Evolutionary conservation across 2,888 invertebrate species (phyloP), one percentile per base, ranked within the genome.

Genomic region (Temnothorax unifasciatus): DNA sequence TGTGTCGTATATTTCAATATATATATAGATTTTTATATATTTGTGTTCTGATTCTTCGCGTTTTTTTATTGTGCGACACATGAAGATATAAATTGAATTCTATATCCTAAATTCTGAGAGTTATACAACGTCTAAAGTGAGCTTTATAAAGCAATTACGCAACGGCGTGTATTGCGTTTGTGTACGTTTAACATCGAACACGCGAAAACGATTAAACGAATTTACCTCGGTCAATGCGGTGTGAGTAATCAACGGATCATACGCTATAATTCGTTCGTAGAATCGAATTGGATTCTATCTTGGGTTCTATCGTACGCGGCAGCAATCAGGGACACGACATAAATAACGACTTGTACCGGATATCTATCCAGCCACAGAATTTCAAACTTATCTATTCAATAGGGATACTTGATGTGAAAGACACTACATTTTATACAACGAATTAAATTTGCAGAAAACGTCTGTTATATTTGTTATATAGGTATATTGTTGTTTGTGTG

Each of bases 221-320:
- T 84, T 82, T 84, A 41, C 61, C 59, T 29, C n/a, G 66, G 41
- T 82, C 61, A 84, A 59, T 68, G 73, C 63, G 47, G 61, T 61
- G 66, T 34, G 74, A 57, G 57, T 82, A 82, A 84, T 84, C 84
- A 74, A 82, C 29, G 29, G 44, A 63, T 81, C 34, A 57, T 50
- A 82, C 21, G 79, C 44, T 71, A 54, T 69, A 69, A 81, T 57
- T 41, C 38, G 38, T 18, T 9, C n/a, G 41, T 59, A 50, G 47
- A 34, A 52, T 59, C 21, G 47, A 59, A 47, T 47, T 74, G 57
- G 44, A n/a, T 57, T 74, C 75, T 47, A 74, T 54, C 34, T 74
- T 74, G 44, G 21, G 4, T 47, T 73, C 47, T 34, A 18, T 47
- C 34, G 2, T 41, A 54, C 2, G n/a, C 11, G 5, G 4, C n/a